phyloP scores from a whole-genome alignment of 2,888 invertebrate genomes.

The Tachina grossa region DNA sequence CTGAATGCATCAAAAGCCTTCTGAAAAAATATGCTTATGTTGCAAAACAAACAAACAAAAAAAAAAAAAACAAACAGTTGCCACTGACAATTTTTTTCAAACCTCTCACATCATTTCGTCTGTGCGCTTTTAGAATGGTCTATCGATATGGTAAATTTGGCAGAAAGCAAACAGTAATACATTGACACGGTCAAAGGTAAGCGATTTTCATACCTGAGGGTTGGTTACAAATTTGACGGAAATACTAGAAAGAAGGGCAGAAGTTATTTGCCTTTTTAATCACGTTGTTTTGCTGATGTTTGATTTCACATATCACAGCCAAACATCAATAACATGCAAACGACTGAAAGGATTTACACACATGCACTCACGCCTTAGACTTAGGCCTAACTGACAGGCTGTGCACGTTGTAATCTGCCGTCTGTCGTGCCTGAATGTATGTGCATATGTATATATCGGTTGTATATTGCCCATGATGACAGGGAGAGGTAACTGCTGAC shows the following conservation, averaged over 20 bases:
- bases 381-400: conserved; percentile 21
- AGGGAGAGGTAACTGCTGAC: neutral
- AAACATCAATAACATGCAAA: conserved; percentile 68
- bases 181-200: conserved; percentile 53
- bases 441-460: conserved; percentile 8
- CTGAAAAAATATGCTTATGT: conserved; percentile 18
- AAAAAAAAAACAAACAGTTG: conserved; percentile 25
- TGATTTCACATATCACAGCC: conserved; percentile 68
- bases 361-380: neutral
- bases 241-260: neutral
- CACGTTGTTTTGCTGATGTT: conserved; percentile 62
- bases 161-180: conserved; percentile 28
- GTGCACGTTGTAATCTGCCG: neutral
- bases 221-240: conserved; percentile 24
- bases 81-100: conserved; percentile 10
- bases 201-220: conserved; percentile 57
- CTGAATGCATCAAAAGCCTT: neutral
- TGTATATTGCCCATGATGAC: conserved; percentile 43
- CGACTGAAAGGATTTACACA: conserved; percentile 31
- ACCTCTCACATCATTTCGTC: neutral
- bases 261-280: neutral
- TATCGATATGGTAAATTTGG: conserved; percentile 68
- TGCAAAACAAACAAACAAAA: conserved; percentile 30
- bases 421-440: conserved; percentile 16
- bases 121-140: conserved; percentile 1